A percentile compares a stretch with the other conserved stretches of the same genome.
phyloP scores from a whole-genome alignment of 2,797 vertebrate species.

The Microctenopoma stevenorrisi region DNA sequence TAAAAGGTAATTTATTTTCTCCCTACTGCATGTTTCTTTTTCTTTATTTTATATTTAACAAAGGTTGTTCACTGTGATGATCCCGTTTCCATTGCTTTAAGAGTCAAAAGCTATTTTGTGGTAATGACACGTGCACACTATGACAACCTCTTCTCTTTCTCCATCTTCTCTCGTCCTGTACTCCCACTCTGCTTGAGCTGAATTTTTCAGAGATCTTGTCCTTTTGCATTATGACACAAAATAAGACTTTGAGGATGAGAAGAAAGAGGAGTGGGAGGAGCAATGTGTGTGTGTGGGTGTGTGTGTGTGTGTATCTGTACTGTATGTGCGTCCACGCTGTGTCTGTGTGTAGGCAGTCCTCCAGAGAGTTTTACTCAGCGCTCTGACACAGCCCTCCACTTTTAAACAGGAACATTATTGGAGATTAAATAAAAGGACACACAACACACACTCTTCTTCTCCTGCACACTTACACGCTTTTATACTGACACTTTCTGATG shows the following conservation, averaged over 20 bases:
- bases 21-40: not conserved
- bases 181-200: slow-evolving; percentile 18
- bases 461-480: not conserved
- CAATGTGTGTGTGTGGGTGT: not conserved
- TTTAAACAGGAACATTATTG: slow-evolving; percentile 47
- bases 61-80: slow-evolving; percentile 3
- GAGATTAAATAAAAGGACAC: slow-evolving; percentile 54
- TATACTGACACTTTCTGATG: slow-evolving; percentile 38
- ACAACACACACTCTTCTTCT: slow-evolving; percentile 9
- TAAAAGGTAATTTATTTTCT: not conserved
- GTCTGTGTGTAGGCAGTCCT: slow-evolving; percentile 26
- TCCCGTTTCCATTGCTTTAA: slow-evolving; percentile 10
- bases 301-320: not conserved
- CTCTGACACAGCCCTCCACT: slow-evolving; percentile 33
- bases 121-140: slow-evolving; percentile 11
- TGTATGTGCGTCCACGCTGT: not conserved
- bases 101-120: slow-evolving; percentile 43
- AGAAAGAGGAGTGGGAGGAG: slow-evolving; percentile 34
- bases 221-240: slow-evolving; percentile 37
- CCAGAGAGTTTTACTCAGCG: slow-evolving; percentile 32
- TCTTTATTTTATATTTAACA: slow-evolving; percentile 1
- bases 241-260: slow-evolving; percentile 30
- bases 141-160: slow-evolving; percentile 1
- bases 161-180: slow-evolving; percentile 14
- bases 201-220: slow-evolving; percentile 45